phyloP scores from a whole-genome alignment of 1,140 invertebrate genomes.

The Listronotus oregonensis region DNA sequence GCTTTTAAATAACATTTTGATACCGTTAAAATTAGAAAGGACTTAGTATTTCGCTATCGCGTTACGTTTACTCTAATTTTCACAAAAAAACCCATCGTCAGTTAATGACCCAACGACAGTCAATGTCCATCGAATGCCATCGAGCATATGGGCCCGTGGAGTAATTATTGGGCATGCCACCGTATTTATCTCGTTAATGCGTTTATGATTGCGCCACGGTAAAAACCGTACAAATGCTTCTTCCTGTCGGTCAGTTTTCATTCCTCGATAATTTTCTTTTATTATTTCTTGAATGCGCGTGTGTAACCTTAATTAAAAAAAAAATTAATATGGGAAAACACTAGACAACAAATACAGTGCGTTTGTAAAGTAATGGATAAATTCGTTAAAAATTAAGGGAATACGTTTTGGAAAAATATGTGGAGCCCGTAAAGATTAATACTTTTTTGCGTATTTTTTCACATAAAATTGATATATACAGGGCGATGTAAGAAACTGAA shows the following conservation, averaged over 20 bases:
- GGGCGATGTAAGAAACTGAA: no score
- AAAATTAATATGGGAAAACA: no score
- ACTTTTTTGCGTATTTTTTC: no score
- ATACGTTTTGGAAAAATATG: no score
- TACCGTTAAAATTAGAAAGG: no score
- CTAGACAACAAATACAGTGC: no score
- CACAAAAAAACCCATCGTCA: constrained; percentile 24
- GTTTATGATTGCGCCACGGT: constrained; percentile 28
- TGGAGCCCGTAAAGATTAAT: no score
- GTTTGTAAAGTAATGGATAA: no score
- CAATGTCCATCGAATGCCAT: constrained; percentile 15
- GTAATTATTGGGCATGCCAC: constrained; percentile 32
- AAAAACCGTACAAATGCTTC: constrained; percentile 31
- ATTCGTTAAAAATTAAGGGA: no score
- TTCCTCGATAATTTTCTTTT: constrained; percentile 25
- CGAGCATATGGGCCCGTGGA: constrained; percentile 25
- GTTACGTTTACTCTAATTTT: constrained; percentile 11
- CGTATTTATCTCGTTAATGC: constrained; percentile 31
- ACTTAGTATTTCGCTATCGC: no score
- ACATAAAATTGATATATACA: no score
- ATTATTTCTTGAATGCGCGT: constrained; percentile 13
- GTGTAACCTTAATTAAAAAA: neutral
- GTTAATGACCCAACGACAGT: constrained; percentile 22
- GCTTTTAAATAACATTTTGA: no score
- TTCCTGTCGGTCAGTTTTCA: constrained; percentile 31